Base-by-base conservation (phyloP, 92 coral and sea anemone species). In the Palythoa caribaeorum region DNA sequence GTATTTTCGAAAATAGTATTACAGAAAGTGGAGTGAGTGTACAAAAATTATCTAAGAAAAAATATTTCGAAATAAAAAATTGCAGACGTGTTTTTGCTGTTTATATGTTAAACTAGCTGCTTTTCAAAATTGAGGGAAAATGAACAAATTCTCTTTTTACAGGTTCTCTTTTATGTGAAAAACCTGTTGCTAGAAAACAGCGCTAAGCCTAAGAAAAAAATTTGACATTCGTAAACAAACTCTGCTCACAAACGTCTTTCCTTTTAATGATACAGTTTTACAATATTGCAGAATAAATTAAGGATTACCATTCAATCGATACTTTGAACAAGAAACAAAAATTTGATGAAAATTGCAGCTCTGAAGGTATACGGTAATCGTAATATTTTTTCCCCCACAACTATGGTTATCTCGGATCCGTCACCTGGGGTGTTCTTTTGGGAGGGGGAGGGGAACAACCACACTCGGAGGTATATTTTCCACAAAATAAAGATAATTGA, bases 21-120 rank as follows among this genome's bases (percentile, higher is more conserved):
- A 69, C 73, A 69, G 73, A 69, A 69, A 69, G 44, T 69, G 40
- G 73, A 69, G 73, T 69, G 73, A 69, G 73, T 69, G 73, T 69
- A 21, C 73, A 69, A 69, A 20, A 69, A 57, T 57, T 57, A 57
- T 57, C 63, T 57, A 59, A 59, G 19, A 59, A 77, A 79, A 79
- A 55, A 5, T 79, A 16, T 52, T 79, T 79, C 59, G 71, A 81
- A 65, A 37, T 72, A 81, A 83, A 83, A 83, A 83, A 68, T 83
- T 37, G 63, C 78, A 83, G 77, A 68, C 87, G 54, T 60, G 55
- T n/a, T 83, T 83, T 65, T 83, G 87, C 52, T 83, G 77, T 68
- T 83, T 68, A 12, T 83, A 40, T 83, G 78, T 69, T 39, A 83
- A 83, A 12, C 87, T 83, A 66, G 66, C 65, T 40, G 54, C 62